Base-by-base conservation (phyloP, 2,888 invertebrate genomes). In the Monoplex corrugatus region DNA sequence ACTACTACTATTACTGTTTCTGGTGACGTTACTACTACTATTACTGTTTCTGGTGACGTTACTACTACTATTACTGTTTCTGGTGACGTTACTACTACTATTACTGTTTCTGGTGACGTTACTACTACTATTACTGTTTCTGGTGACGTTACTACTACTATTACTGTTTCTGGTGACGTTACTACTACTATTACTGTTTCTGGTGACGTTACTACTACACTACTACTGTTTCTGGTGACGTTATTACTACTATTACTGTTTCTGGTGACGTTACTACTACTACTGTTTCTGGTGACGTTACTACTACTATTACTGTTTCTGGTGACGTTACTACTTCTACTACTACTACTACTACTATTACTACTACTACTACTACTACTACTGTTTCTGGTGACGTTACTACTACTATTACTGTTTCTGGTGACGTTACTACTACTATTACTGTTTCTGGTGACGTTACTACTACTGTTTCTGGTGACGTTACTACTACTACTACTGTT, bases 241-340 rank as follows among this genome's bases (percentile, higher is more conserved):
- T n/a, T n/a, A n/a, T 28, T 80, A 19, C 80, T 80, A 16, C 38
- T 80, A 16, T 38, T 80, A 5, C 68, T 68, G 68, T 28, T 68
- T 10, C 68, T 68, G 68, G 16, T 68, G 68, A 10, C 28, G 38
- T 38, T 80, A 19, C 80, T 80, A 19, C 80, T 80, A 19, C 80
- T 80, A 40, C 38, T 80, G 19, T 38, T 80, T 35, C 80, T 80
- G 16, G 35, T 80, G 19, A 5, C 35, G 38, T 35, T 80, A 45
- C 8, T 87, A 87, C 35, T 87, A 87, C 45, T 87, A 87, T 19
- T 87, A 80, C 35, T 57, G 78, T n/a, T 87, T 75, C 43, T 78
- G 32, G n/a, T 78, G n/a, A 2, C 45, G 32, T n/a, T 45, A 44
- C 43, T 87, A 78, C 43, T 87, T 63, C 43, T 87, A 87, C 43